A percentile compares a stretch with the other conserved stretches of the same genome.
phyloP scores from a whole-genome alignment of 2,888 invertebrate genomes.

The Eupelmus urozonus region DNA sequence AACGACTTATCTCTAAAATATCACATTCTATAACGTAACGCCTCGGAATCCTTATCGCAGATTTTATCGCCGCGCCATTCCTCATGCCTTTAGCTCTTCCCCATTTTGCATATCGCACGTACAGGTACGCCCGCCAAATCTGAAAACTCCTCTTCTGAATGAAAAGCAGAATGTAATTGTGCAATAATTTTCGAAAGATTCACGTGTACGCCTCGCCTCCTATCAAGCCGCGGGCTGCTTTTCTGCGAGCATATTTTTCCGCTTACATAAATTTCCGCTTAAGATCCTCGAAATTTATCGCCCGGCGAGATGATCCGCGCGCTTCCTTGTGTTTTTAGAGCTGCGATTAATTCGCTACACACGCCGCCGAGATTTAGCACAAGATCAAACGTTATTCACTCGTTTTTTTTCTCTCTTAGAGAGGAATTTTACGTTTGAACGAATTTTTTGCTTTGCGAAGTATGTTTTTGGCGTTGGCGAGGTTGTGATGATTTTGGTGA shows the following conservation, averaged over 20 bases:
- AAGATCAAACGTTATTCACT: not conserved
- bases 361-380: not conserved
- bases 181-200: constrained; percentile 45
- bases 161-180: constrained; percentile 46
- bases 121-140: not conserved
- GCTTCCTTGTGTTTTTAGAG: not conserved
- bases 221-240: not conserved
- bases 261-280: constrained; percentile 27
- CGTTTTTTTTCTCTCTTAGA: not conserved
- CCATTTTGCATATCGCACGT: not conserved
- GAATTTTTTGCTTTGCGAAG: not conserved
- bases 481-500: not conserved
- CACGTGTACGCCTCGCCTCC: not conserved
- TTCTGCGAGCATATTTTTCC: constrained; percentile 21
- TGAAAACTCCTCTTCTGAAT: constrained; percentile 11
- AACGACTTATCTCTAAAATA: constrained; percentile 7
- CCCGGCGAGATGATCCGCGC: not conserved
- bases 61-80: constrained; percentile 41
- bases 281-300: constrained; percentile 15
- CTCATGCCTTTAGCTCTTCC: not conserved
- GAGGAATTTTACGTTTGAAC: not conserved
- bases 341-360: not conserved
- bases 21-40: constrained; percentile 13
- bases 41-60: constrained; percentile 27
- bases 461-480: not conserved